phyloP scores from a whole-genome alignment of 2,797 vertebrate species.

The Emys orbicularis region DNA sequence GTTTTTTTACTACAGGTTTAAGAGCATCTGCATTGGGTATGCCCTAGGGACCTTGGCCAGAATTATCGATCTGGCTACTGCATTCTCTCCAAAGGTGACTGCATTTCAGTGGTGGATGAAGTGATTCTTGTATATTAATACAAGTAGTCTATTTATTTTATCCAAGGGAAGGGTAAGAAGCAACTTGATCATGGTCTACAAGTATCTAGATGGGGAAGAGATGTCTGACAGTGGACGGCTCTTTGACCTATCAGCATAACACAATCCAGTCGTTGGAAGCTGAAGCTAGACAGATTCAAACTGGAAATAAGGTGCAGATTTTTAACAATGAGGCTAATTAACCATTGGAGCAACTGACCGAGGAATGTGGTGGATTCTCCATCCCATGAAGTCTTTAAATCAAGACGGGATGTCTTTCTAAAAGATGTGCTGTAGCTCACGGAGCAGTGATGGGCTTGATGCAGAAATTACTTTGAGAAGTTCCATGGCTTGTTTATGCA shows the following conservation, averaged over 20 bases:
- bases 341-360: background rate
- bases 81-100: background rate
- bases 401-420: background rate
- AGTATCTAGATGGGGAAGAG: background rate
- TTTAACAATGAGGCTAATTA: background rate
- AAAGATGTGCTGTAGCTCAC: background rate
- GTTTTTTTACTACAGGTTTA: background rate
- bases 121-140: background rate
- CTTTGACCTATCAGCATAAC: background rate
- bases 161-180: background rate
- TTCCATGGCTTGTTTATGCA: background rate
- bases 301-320: background rate
- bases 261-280: background rate
- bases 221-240: background rate
- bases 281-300: background rate
- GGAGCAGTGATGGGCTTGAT: background rate
- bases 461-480: background rate
- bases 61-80: too few relatives aligned
- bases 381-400: background rate
- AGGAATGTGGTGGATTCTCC: background rate
- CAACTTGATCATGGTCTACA: background rate
- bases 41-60: fast-evolving
- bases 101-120: background rate
- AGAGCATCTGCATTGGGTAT: fast-evolving
- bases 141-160: background rate